Conservation (phyloP, 2,888 invertebrate species). For the Sarcophaga subvicina region DNA sequence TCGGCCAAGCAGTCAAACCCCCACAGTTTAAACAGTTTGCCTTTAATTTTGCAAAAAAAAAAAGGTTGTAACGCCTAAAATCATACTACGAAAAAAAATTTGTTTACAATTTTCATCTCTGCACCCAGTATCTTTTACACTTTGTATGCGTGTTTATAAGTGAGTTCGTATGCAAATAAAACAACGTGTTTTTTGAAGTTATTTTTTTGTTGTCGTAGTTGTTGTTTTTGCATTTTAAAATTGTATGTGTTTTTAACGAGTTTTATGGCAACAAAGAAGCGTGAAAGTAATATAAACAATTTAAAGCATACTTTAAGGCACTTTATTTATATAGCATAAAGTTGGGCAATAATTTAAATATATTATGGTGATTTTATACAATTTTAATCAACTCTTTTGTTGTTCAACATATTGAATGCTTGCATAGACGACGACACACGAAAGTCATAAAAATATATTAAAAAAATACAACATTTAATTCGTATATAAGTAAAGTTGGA, state of each 20-base stretch:
- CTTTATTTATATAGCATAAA: constrained; percentile 1
- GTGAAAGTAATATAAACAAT: constrained; percentile 19
- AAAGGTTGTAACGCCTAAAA: too few species aligned
- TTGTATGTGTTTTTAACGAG: background rate
- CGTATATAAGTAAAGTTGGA: too few species aligned
- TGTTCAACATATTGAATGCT: background rate
- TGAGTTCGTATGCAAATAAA: background rate
- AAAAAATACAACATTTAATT: too few species aligned
- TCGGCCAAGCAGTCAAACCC: too few species aligned
- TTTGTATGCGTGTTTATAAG: background rate
- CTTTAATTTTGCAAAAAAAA: too few species aligned
- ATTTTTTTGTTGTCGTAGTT: too few species aligned
- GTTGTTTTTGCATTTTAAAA: background rate
- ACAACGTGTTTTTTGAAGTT: background rate
- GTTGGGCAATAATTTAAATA: background rate
- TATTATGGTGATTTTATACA: background rate
- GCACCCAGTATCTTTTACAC: background rate
- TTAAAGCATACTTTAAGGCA: constrained; percentile 34
- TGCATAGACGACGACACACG: background rate
- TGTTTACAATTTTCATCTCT: background rate
- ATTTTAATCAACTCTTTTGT: background rate
- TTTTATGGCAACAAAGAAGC: background rate
- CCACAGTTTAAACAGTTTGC: too few species aligned
- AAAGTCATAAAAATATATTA: too few species aligned
- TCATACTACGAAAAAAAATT: background rate